phyloP scores from a whole-genome alignment of 2,797 vertebrate genomes.

The Peromyscus attwateri region DNA sequence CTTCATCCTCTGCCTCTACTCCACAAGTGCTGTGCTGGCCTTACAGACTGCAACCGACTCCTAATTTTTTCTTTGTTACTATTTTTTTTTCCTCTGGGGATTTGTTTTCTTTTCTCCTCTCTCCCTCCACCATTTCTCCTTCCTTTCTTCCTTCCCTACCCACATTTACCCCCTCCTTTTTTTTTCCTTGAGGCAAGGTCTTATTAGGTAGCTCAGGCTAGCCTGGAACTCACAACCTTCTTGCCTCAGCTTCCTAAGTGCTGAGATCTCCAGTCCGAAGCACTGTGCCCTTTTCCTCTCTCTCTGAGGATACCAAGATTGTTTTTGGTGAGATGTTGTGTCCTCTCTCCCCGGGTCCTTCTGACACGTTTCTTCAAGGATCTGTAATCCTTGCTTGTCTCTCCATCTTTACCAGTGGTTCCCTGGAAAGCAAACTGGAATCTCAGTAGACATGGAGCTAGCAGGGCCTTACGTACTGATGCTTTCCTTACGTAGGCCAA shows the following conservation, averaged over 20 bases:
- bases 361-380: neutral
- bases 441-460: neutral
- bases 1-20: neutral
- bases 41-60: neutral
- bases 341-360: neutral
- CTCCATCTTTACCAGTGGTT: neutral
- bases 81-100: neutral
- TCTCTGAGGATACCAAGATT: neutral
- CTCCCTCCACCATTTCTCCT: neutral
- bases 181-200: too few species aligned
- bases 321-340: neutral
- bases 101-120: neutral
- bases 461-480: neutral
- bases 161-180: neutral
- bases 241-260: neutral
- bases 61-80: neutral
- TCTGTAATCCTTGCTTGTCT: neutral
- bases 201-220: neutral
- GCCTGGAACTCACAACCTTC: neutral
- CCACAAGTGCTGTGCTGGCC: neutral
- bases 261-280: neutral
- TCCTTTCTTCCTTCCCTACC: neutral
- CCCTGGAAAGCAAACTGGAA: neutral
- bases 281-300: neutral
- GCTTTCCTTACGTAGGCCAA: neutral